Evolutionary conservation across 2,113 vertebrate genomes (phyloP).

Genomic region (Aptenodytes patagonicus): DNA sequence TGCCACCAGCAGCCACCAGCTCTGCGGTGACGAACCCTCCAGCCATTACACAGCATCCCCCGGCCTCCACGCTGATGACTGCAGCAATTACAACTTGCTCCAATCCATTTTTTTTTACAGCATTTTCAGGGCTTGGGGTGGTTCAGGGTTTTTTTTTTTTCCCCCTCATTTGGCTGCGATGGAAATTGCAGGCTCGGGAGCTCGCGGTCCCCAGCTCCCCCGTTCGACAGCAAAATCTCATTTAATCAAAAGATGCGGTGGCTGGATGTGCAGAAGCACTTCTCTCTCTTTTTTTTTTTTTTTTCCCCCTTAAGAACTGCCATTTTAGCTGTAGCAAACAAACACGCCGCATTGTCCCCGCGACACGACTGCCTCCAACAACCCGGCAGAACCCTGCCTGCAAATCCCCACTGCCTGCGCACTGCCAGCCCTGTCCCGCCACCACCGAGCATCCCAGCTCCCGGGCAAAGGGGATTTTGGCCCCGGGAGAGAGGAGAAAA

Average conservation of each 20-base stretch:
- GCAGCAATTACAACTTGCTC: conserved; percentile 3
- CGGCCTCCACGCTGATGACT: fast-evolving
- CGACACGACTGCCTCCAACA: neutral
- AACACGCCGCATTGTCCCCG: neutral
- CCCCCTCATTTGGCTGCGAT: neutral
- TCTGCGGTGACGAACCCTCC: neutral
- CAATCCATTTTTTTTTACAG: neutral
- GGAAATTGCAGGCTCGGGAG: conserved; percentile 7
- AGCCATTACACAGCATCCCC: neutral
- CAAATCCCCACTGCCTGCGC: neutral
- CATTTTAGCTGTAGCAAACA: conserved; percentile 61
- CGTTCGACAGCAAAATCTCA: conserved; percentile 25
- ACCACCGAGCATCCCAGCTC: neutral
- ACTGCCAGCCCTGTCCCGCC: neutral
- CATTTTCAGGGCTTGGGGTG: neutral
- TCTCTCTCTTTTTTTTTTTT: neutral
- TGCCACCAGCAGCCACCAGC: neutral
- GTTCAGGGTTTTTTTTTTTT: neutral
- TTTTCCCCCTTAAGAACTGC: conserved; percentile 31
- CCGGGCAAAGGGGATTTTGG: neutral
- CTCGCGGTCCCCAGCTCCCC: conserved; percentile 16
- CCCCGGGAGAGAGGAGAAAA: neutral
- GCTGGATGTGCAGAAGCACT: conserved; percentile 37
- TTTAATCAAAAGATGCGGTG: conserved; percentile 19
- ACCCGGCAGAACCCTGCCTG: neutral